Base-by-base conservation (phyloP, 2,888 invertebrate species). In the Drosophila eohydei region DNA sequence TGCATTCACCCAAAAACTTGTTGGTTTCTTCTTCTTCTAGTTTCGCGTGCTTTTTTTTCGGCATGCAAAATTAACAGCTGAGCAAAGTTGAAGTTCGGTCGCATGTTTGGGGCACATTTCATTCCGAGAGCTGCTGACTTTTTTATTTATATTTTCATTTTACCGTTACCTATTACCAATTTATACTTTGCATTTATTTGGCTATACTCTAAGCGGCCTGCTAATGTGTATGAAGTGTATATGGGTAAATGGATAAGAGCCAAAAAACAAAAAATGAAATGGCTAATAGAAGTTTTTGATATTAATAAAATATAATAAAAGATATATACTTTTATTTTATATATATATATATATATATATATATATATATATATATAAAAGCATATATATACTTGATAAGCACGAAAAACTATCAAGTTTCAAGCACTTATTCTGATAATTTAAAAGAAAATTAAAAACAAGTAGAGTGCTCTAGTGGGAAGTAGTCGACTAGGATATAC, bases 31-130 rank as follows among this genome's bases (percentile, higher is more conserved):
- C 40, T 62, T 38, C 30, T 44, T n/a, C 36, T 40, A 40, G 30
- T 28, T 41, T 46, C 4, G 14, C 61, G 48, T 38, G n/a, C n/a
- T 51, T 50, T 62, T 56, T 69, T 50, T 52, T 48, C 44, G 34
- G 63, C 74, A 67, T 89, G 81, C 88, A 69, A 87, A 84, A 80
- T 80, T 63, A 74, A 87, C 70, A 89, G 79, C 79, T 81, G 79
- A 78, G 81, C 67, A 43, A 65, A 66, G 71, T 70, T 70, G 50
- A 60, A 78, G 74, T 83, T 83, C 84, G 84, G 83, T 83, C 78
- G 82, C 82, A 87, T 82, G 82, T 70, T 78, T 66, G 60, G 66
- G 55, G 41, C 70, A 69, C 75, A 84, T 78, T 83, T 64, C 32
- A 66, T 83, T 62, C 40, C 55, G 44, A 55, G 46, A 54, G 62